These are phyloP conservation scores for Chionomys nivalis DNA, from an alignment of 2,113 vertebrate genomes.

Conservation along the genomic window DNA sequence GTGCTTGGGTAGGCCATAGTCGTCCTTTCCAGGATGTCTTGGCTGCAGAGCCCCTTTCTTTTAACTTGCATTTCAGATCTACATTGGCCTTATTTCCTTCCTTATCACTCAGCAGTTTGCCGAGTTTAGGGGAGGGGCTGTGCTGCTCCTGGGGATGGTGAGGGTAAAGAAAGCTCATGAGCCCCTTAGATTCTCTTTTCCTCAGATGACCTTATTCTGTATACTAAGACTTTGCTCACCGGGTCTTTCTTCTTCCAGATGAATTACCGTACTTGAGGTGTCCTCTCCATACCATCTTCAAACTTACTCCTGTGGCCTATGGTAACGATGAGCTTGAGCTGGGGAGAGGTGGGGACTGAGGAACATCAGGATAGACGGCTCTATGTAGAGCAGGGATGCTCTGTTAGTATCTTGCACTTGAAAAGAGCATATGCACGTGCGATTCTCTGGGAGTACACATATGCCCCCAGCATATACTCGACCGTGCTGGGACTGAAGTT, in stretches of 20 bases:
- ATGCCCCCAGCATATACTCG: neutral
- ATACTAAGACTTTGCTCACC: neutral
- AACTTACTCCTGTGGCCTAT: slow-evolving; percentile 96
- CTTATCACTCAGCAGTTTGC: neutral
- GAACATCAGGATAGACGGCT: neutral
- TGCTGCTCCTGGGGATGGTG: neutral
- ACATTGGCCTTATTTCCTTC: neutral
- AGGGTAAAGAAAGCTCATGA: neutral
- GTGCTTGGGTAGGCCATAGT: neutral
- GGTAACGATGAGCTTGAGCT: slow-evolving; percentile 85
- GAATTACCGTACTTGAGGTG: slow-evolving; percentile 97
- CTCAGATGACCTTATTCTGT: neutral
- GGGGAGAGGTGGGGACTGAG: neutral
- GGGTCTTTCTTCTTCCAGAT: slow-evolving; percentile 84
- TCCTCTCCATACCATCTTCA: slow-evolving; percentile 96
- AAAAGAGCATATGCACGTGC: neutral
- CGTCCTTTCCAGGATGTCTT: neutral
- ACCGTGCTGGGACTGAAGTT: neutral
- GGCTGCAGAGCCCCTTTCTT: neutral
- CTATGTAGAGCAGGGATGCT: neutral
- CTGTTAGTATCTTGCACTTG: neutral
- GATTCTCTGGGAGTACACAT: too few relatives aligned
- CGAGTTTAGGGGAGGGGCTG: neutral
- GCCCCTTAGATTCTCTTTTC: neutral
- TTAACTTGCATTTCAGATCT: neutral